Conservation (phyloP, 2,888 invertebrate species). For the Papilio demoleus region DNA sequence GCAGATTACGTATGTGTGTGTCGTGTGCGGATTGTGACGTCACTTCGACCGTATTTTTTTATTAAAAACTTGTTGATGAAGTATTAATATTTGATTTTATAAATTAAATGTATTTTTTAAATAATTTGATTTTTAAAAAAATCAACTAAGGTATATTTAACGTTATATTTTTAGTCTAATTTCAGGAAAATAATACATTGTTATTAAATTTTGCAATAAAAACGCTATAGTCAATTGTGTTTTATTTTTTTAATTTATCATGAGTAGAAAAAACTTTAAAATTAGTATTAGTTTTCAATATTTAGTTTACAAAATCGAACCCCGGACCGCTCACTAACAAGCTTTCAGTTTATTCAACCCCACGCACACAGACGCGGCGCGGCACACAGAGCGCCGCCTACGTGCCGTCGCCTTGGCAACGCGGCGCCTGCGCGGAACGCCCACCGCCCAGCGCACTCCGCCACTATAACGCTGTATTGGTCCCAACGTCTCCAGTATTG, state of each 20-base stretch:
- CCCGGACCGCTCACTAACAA: conserved; percentile 21
- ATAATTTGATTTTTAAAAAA: too few relatives aligned
- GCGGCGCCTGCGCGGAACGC: conserved; percentile 83
- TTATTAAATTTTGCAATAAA: too few relatives aligned
- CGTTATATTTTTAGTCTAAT: too few relatives aligned
- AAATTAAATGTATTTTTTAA: neutral
- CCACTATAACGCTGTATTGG: conserved; percentile 45
- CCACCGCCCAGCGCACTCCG: conserved; percentile 61
- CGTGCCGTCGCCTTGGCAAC: conserved; percentile 86
- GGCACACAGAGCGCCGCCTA: conserved; percentile 68
- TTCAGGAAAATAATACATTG: too few relatives aligned
- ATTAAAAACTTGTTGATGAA: neutral
- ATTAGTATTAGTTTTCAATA: neutral
- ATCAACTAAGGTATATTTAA: too few relatives aligned
- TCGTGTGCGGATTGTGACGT: conserved; percentile 50
- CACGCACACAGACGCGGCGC: conserved; percentile 44
- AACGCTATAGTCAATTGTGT: too few relatives aligned
- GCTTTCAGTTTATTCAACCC: conserved; percentile 37
- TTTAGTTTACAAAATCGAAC: conserved; percentile 6
- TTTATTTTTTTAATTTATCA: too few relatives aligned
- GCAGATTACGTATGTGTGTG: conserved; percentile 58
- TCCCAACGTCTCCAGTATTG: conserved; percentile 43
- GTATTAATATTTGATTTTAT: neutral
- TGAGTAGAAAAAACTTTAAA: neutral
- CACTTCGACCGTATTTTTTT: conserved; percentile 42